phyloP scores from a whole-genome alignment of 2,113 vertebrate genomes.

The Chaenocephalus aceratus region DNA sequence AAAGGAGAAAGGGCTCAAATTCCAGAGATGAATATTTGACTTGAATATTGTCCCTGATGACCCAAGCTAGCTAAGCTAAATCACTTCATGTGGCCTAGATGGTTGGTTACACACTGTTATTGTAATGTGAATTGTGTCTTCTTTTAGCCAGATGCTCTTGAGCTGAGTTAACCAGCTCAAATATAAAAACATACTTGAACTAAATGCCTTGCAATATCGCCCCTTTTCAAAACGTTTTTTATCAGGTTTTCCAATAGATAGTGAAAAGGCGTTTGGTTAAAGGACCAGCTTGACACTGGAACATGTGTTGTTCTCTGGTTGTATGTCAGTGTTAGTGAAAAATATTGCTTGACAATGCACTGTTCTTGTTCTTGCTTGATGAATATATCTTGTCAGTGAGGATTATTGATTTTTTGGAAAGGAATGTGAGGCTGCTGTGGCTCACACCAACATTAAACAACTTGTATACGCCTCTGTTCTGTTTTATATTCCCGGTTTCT shows the following conservation, averaged over 20 bases:
- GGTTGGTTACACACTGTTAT: background rate
- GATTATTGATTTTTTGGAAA: constrained; percentile 7
- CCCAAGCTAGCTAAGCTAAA: background rate
- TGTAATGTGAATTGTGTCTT: background rate
- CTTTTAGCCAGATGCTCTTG: background rate
- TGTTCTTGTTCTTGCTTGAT: constrained; percentile 8
- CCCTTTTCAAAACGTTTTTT: background rate
- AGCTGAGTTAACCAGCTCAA: background rate
- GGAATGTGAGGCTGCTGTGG: constrained; percentile 8
- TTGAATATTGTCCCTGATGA: background rate
- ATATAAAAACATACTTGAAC: constrained; percentile 12
- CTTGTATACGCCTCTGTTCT: constrained; percentile 1
- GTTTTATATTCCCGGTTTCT: background rate
- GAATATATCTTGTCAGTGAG: constrained; percentile 14
- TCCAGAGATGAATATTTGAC: background rate
- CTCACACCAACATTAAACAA: constrained; percentile 5
- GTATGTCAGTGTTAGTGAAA: background rate
- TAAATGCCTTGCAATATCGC: constrained; percentile 1
- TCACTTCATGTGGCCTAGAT: background rate
- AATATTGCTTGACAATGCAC: background rate
- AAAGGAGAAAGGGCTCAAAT: background rate
- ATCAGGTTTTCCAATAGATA: background rate
- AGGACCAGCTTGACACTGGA: background rate
- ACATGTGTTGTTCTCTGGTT: background rate
- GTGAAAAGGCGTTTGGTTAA: background rate